Evolutionary conservation across 2,113 vertebrate species (phyloP).

Genomic region (Piprites chloris): DNA sequence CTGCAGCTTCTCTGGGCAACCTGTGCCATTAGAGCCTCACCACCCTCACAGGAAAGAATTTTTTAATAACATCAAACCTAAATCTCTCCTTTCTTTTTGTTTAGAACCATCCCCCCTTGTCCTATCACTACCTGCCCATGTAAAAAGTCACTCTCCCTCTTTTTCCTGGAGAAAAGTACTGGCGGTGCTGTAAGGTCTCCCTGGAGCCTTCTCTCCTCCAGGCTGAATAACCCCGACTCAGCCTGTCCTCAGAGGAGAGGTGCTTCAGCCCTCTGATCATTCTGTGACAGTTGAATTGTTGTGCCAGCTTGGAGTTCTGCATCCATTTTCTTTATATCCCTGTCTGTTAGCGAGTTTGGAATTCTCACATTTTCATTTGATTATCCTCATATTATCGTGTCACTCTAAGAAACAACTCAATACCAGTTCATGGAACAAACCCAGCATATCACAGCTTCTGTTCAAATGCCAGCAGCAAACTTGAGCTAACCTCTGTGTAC

Average conservation of each 20-base stretch:
- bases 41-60: rapidly evolving
- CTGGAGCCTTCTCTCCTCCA: background rate
- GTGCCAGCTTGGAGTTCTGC: background rate
- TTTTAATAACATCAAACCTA: background rate
- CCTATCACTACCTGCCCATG: background rate
- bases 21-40: background rate
- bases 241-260: background rate
- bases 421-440: background rate
- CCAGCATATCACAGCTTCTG: background rate
- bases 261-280: background rate
- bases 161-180: too few relatives aligned
- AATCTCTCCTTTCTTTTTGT: background rate
- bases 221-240: background rate
- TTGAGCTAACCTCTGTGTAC: background rate
- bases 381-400: background rate
- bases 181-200: background rate
- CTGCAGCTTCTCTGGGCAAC: background rate
- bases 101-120: background rate
- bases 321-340: background rate
- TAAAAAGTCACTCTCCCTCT: background rate
- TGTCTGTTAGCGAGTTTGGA: background rate
- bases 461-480: background rate
- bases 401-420: background rate
- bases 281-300: background rate
- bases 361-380: background rate